These are phyloP conservation scores for Cryptosula pallasiana DNA, from an alignment of 2,888 invertebrate genomes.

Conservation along the genomic window DNA sequence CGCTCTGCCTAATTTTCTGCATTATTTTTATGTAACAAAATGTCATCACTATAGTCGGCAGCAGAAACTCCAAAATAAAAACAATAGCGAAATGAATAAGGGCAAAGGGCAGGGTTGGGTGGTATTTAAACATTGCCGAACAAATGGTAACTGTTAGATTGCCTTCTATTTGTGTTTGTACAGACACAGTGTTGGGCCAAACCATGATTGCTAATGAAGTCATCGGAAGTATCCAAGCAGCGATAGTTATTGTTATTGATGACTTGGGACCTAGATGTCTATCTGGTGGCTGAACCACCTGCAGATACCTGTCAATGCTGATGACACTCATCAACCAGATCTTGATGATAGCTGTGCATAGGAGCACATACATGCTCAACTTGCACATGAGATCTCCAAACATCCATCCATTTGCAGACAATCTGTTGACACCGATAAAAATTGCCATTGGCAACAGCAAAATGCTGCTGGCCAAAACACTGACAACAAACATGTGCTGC, in stretches of 20 bases:
- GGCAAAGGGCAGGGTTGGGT: neutral
- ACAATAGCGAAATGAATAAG: neutral
- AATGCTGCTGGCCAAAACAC: neutral
- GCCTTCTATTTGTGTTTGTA: neutral
- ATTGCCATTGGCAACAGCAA: neutral
- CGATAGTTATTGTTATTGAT: neutral
- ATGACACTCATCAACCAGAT: slow-evolving; percentile 15
- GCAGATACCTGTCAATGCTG: slow-evolving; percentile 9
- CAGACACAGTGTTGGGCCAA: neutral
- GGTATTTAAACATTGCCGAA: slow-evolving; percentile 16
- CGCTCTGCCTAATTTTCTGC: neutral
- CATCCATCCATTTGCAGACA: neutral
- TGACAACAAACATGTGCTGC: slow-evolving; percentile 11
- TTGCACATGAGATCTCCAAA: slow-evolving; percentile 5
- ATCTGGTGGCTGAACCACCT: neutral
- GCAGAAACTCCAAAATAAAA: neutral
- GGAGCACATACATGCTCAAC: neutral
- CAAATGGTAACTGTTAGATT: slow-evolving; percentile 4
- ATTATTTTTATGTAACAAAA: neutral
- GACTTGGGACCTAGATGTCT: neutral
- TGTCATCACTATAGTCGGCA: neutral
- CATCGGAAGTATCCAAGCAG: neutral
- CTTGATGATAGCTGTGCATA: slow-evolving; percentile 6
- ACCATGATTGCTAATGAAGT: neutral
- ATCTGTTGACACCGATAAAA: neutral